A percentile compares a stretch with the other conserved stretches of the same genome.
Conservation (phyloP, 2,113 vertebrate species). For the Nycticorax nycticorax region DNA sequence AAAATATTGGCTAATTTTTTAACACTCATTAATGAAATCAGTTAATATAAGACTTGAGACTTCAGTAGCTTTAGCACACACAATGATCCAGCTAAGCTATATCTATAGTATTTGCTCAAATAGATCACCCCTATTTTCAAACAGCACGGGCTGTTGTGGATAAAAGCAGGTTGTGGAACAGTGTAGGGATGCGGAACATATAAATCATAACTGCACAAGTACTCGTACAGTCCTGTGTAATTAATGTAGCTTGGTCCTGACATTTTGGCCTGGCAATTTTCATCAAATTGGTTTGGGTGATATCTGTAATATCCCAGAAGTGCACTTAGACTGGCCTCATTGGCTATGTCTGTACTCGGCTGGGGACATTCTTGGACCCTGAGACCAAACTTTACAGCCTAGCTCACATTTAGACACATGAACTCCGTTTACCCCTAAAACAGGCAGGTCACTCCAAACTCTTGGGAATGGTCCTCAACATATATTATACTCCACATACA, state of each 20-base stretch:
- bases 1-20: background rate
- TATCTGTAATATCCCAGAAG: background rate
- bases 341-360: background rate
- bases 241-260: background rate
- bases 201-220: background rate
- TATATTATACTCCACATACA: background rate
- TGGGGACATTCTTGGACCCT: background rate
- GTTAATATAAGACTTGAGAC: background rate
- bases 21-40: background rate
- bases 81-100: background rate
- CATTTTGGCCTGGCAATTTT: background rate
- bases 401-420: background rate
- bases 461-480: background rate
- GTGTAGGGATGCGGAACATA: background rate
- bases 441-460: background rate
- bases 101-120: background rate
- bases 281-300: background rate
- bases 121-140: background rate
- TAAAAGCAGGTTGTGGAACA: background rate
- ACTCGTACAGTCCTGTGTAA: background rate
- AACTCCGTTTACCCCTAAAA: background rate
- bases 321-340: background rate
- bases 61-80: background rate
- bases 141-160: background rate
- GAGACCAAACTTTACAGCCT: background rate